Evolutionary conservation across 2,888 invertebrate genomes (phyloP).

Genomic region (Agrypnus murinus): DNA sequence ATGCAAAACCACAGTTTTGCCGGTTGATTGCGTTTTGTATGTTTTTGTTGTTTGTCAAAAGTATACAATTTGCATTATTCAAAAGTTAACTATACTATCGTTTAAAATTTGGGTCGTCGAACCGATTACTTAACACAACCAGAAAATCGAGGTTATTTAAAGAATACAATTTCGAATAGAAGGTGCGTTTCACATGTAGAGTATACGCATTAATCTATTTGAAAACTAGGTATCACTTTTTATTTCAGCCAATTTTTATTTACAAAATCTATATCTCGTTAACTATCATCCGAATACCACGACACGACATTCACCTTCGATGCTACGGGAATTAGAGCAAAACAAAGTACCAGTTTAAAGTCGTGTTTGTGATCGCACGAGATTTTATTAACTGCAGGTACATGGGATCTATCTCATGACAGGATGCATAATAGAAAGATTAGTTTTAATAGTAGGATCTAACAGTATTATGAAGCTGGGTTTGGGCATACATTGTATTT

Average conservation of each 20-base stretch:
- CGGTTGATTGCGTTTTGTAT: constrained; percentile 8
- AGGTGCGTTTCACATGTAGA: neutral
- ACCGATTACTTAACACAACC: constrained; percentile 18
- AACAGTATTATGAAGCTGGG: constrained; percentile 5
- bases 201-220: neutral
- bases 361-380: constrained; percentile 9
- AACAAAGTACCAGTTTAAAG: neutral
- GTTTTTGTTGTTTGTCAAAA: constrained; percentile 2
- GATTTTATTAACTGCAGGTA: constrained; percentile 24
- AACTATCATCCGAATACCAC: constrained; percentile 1
- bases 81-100: constrained; percentile 5
- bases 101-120: constrained; percentile 22
- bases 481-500: neutral
- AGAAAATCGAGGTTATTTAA: constrained; percentile 10
- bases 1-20: constrained; percentile 2
- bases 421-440: constrained; percentile 12
- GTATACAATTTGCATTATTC: constrained; percentile 13
- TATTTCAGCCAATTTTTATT: too few relatives aligned
- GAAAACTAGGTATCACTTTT: neutral
- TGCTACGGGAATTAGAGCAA: constrained; percentile 28
- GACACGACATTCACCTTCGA: constrained; percentile 36
- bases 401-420: constrained; percentile 13
- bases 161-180: constrained; percentile 22
- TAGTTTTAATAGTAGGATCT: neutral
- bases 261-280: too few relatives aligned